Base-by-base conservation (phyloP, 1,140 invertebrate genomes). In the Caerostris darwini region DNA sequence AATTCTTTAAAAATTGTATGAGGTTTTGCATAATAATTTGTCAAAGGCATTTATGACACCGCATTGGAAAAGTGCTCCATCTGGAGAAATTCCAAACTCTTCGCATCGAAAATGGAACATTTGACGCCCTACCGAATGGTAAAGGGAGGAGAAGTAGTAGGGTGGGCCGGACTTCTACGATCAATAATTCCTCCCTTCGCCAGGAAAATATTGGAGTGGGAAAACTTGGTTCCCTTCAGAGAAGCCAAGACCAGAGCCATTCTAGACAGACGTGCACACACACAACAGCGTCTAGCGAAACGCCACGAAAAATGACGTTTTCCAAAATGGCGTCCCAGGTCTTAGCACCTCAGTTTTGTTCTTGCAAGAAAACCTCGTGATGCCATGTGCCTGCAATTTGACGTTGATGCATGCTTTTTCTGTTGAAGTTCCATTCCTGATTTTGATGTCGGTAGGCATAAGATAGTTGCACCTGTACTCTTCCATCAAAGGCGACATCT, bases 151-250 rank as follows among this genome's bases (percentile, higher is more conserved):
- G 34, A 34, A 1, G 34, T 34, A 34, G 34, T 34, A 34, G 34
- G 71, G 71, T 50, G 53, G 71, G 34, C 34, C 71, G 71, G 71
- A 77, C 53, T 53, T 34, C 50, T 12, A 53, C 71, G 71, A 77
- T 77, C 71, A 77, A 77, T 77, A 77, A 77, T 53, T 77, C 71
- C 61, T 77, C 19, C 34, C 34, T 34, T 77, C 50, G 71, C 34
- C 71, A 12, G 71, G 71, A 77, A 77, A 77, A 77, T 77, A 77
- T 34, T 77, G 50, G 8, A 77, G 19, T 50, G 71, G 71, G n/a
- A 34, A 85, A 57, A 85, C 83, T 85, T 85, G 83, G 83, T 85
- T 85, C 83, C 58, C 56, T 85, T 85, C 83, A 85, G 83, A 50
- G 57, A 57, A 59, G 83, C 56, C 83, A 85, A 85, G 83, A 85